Conservation (phyloP, 1,140 invertebrate genomes). For the Drosophila ficusphila region DNA sequence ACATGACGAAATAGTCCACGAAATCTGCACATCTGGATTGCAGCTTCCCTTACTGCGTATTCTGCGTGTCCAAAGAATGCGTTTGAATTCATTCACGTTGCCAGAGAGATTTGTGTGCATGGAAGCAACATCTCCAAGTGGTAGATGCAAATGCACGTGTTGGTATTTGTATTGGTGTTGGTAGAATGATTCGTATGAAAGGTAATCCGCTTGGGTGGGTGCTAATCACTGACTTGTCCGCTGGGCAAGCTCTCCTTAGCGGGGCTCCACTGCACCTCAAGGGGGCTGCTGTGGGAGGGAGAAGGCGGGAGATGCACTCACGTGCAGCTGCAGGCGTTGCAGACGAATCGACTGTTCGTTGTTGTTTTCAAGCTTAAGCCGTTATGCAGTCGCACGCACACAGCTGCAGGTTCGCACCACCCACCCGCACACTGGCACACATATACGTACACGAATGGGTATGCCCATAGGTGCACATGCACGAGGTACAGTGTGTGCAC, state of each 20-base stretch:
- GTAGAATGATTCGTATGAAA: too few species aligned
- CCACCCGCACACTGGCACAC: neutral
- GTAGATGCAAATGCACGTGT: too few species aligned
- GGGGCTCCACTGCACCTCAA: neutral
- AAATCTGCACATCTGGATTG: neutral
- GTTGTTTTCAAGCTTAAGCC: constrained; percentile 13
- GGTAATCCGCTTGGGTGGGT: too few species aligned
- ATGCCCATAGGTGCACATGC: neutral
- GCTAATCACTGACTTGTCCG: too few species aligned
- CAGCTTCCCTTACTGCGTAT: neutral
- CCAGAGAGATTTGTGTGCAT: too few species aligned
- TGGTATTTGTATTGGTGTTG: too few species aligned
- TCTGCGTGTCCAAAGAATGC: neutral
- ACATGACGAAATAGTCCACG: constrained; percentile 5
- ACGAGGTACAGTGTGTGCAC: neutral
- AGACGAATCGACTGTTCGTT: neutral
- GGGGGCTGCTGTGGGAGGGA: neutral
- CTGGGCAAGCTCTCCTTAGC: neutral
- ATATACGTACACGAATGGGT: too few species aligned
- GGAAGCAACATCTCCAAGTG: too few species aligned
- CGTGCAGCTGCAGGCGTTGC: constrained; percentile 40
- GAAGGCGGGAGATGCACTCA: constrained; percentile 19
- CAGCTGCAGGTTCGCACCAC: neutral
- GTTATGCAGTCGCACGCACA: constrained; percentile 31
- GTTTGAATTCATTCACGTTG: neutral